These are phyloP conservation scores for Neoitamus cyanurus DNA, from an alignment of 2,888 invertebrate species.

Conservation along the genomic window DNA sequence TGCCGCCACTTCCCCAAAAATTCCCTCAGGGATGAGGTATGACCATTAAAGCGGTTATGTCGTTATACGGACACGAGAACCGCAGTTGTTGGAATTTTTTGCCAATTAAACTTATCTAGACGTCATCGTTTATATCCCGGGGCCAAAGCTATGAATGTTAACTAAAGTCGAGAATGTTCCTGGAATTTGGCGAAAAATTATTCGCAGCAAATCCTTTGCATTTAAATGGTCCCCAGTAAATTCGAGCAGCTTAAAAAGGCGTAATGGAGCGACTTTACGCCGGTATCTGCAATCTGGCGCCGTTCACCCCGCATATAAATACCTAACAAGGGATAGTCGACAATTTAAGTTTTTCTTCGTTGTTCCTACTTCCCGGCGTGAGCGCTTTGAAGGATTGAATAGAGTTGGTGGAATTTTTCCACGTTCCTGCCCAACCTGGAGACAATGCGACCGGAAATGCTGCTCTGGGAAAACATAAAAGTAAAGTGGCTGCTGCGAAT, in stretches of 20 bases:
- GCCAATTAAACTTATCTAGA: slow-evolving; percentile 19
- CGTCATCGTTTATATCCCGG: slow-evolving; percentile 17
- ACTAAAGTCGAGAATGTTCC: slow-evolving; percentile 6
- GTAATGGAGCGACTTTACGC: slow-evolving; percentile 26
- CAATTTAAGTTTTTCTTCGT: slow-evolving; percentile 11
- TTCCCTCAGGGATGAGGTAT: not conserved
- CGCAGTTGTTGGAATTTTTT: not conserved
- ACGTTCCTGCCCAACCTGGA: slow-evolving; percentile 17
- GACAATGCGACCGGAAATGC: slow-evolving; percentile 49
- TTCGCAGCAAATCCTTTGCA: slow-evolving; percentile 34
- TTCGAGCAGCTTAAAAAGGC: slow-evolving; percentile 28
- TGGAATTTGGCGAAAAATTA: slow-evolving; percentile 16
- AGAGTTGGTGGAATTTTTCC: not conserved
- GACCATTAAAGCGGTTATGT: not conserved
- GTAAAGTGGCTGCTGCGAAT: slow-evolving; percentile 46
- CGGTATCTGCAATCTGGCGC: slow-evolving; percentile 29
- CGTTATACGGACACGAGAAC: not conserved
- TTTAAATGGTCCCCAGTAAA: slow-evolving; percentile 41
- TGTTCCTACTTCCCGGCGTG: not conserved
- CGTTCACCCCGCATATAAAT: slow-evolving; percentile 29
- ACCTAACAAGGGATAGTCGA: slow-evolving; percentile 20
- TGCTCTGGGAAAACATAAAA: slow-evolving; percentile 50
- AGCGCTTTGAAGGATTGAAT: not conserved
- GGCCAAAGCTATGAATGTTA: slow-evolving; percentile 25
- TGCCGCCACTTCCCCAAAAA: not conserved